Percentiles rank a stretch among this genome's conserved stretches.
Evolutionary conservation across 1,140 invertebrate genomes (phyloP).

Genomic region (Pissodes strobi): DNA sequence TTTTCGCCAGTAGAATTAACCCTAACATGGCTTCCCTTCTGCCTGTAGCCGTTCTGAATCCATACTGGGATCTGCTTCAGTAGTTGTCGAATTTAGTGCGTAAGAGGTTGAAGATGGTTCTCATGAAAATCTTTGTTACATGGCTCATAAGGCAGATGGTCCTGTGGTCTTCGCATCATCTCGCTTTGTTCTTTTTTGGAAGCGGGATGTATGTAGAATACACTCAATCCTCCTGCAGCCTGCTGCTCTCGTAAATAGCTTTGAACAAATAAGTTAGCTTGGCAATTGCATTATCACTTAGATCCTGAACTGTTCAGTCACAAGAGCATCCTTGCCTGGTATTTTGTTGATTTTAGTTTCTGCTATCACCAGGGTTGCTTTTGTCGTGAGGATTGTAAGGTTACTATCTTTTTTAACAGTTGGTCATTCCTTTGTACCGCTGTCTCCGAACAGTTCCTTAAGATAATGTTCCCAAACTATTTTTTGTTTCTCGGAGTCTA

Average conservation of each 20-base stretch:
- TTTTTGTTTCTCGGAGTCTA: no score
- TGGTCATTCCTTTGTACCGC: slow-evolving; percentile 9
- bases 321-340: not conserved
- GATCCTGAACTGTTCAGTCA: slow-evolving; percentile 5
- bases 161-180: no score
- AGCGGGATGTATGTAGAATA: no score
- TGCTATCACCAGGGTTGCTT: slow-evolving; percentile 6
- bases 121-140: no score
- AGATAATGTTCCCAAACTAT: no score
- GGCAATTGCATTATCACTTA: slow-evolving; percentile 1
- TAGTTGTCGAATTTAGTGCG: no score
- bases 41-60: not conserved
- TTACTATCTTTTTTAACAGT: no score
- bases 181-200: no score
- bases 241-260: no score
- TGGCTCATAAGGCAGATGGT: no score
- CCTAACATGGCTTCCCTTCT: slow-evolving; percentile 1
- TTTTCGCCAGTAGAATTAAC: not conserved
- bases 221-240: not conserved
- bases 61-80: not conserved
- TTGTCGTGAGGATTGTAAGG: slow-evolving; percentile 19
- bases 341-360: slow-evolving; percentile 19
- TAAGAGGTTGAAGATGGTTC: no score
- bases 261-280: not conserved
- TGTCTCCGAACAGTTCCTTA: slow-evolving; percentile 10